Evolutionary conservation across 1,140 invertebrate species (phyloP), one percentile per base, ranked within the genome.

Genomic region (Ips typographus): DNA sequence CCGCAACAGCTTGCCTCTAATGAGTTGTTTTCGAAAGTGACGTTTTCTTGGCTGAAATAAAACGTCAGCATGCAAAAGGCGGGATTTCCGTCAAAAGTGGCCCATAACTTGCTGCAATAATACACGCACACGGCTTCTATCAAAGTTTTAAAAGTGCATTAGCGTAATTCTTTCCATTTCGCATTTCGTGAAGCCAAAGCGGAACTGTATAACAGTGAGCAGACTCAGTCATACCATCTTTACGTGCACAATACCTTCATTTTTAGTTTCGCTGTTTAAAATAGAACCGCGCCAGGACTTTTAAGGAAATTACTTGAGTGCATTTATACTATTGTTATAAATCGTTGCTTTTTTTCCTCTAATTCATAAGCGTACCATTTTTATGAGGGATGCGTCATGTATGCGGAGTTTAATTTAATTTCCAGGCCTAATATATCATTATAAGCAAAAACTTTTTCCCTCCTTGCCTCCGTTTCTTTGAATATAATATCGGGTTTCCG

Each of bases 101-200:
- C 4, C 37, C 6, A 59, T 59, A 59, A 59, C 40, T 59, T 38
- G 42, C 5, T 5, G n/a, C 8, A 41, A 59, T 42, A 42, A 42
- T 59, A 42, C 8, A 40, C 40, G 42, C 8, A 37, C 7, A 56
- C 22, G 7, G 44, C 6, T 49, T 49, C 7, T 39, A 56, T 56
- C 57, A 59, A 59, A 59, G 43, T 49, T 62, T 62, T 62, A 62
- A 62, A 62, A 62, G 60, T 62, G 60, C 60, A 62, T 62, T 62
- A 62, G 60, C 39, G 51, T 49, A 62, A 62, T 62, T 62, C 39
- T 39, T 62, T 62, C 36, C 39, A 62, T 49, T 62, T 62, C 44
- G 39, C 60, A 38, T 49, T 62, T 62, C 41, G 51, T 62, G 39
- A 62, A 3, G 4, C 44, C 37, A 55, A 5, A 22, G 7, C 37